Base-by-base conservation (phyloP, 2,888 invertebrate genomes). In the Linnaemya vulpina region DNA sequence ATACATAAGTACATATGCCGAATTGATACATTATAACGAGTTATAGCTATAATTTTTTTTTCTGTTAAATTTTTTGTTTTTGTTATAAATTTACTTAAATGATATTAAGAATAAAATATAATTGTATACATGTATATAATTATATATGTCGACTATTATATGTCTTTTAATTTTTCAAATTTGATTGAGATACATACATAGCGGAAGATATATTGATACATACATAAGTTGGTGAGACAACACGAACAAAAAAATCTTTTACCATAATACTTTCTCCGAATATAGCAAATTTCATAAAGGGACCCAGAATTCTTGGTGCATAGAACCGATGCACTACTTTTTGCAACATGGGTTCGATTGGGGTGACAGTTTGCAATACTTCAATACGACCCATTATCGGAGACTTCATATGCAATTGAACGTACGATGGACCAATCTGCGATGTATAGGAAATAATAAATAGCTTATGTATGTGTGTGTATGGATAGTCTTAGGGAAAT, bases 251-350 rank as follows among this genome's bases (percentile, higher is more conserved):
- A 25, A 3, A 55, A 22, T 0, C 15, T 25, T 55, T 91, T 88
- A 95, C 95, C 95, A 96, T 95, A 20, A 94, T 90, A 9, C 94
- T 94, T 91, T 98, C 97, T 0, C 94, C 95, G 0, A 94, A 90
- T 2, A 97, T 93, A 17, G 95, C 92, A 13, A 96, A 91, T 70
- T 95, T 95, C 0, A 95, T 95, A 9, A 95, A 93, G 0, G 95
- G 94, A 0, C 94, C 95, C 35, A 95, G 93, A 77, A 94, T 89
- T 0, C 91, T 87, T 0, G 95, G 94, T 0, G 95, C 94, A 92
- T 95, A 98, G 86, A 98, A 93, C n/a, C 95, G 93, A 89, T 98
- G 97, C 0, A 95, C 93, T 0, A 97, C 95, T 86, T 94, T 94
- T 90, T 97, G 97, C 0, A 96, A 89, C 53, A 97, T 90, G 0